Evolutionary conservation across 2,113 vertebrate species (phyloP).

Genomic region (Emydocephalus ijimae): DNA sequence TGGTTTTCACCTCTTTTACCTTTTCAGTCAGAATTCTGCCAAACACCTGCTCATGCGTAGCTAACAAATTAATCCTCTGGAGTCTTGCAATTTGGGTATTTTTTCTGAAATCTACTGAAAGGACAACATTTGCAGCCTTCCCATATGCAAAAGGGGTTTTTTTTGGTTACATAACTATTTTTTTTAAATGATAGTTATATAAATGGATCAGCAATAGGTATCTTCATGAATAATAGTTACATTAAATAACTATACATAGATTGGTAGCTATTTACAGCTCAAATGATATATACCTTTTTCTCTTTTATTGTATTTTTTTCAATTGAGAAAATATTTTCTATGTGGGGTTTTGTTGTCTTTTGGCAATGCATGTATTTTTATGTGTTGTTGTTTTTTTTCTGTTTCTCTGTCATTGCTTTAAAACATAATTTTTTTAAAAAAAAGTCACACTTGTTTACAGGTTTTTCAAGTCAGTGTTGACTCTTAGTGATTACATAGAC

Average conservation of each 20-base stretch:
- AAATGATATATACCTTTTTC: background rate
- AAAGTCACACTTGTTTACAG: background rate
- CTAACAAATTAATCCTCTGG: background rate
- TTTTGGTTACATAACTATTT: background rate
- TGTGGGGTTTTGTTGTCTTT: background rate
- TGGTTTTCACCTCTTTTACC: background rate
- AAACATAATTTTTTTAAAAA: background rate
- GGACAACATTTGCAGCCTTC: background rate
- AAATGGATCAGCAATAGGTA: background rate
- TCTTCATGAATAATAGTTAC: background rate
- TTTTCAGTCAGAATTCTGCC: background rate
- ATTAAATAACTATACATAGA: no score
- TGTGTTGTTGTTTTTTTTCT: background rate
- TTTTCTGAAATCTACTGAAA: background rate
- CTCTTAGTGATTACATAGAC: background rate
- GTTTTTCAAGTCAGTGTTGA: background rate
- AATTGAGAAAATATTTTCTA: background rate
- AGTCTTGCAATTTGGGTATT: background rate
- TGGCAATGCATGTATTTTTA: background rate
- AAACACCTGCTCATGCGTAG: background rate
- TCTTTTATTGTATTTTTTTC: background rate
- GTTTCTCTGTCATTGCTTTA: background rate
- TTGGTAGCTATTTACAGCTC: background rate
- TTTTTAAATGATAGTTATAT: background rate
- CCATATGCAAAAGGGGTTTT: background rate